These are phyloP conservation scores for Thermophis baileyi DNA, from an alignment of 2,113 vertebrate species.

Conservation along the genomic window DNA sequence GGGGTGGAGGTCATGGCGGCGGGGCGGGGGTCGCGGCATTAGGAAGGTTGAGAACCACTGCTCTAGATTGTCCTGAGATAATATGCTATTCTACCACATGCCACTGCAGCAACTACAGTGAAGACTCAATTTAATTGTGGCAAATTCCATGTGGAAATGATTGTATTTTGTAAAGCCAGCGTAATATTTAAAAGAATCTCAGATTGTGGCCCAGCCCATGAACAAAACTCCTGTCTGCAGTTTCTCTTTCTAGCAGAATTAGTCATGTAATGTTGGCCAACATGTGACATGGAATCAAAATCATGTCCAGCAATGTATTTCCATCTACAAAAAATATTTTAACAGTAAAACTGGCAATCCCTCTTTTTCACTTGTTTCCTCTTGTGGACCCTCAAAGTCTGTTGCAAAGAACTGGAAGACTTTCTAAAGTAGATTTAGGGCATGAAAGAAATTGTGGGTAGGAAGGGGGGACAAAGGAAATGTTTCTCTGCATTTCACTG, in stretches of 20 bases:
- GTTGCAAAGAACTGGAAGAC: neutral
- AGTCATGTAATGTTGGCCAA: neutral
- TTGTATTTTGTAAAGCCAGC: neutral
- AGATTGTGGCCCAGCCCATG: neutral
- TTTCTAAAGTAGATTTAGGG: neutral
- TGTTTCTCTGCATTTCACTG: neutral
- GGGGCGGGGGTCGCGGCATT: too few species aligned
- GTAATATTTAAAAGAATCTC: neutral
- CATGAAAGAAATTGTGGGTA: neutral
- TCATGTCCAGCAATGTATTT: neutral
- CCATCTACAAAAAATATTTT: neutral
- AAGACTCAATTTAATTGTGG: neutral
- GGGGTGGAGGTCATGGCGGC: too few species aligned
- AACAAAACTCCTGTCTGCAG: neutral
- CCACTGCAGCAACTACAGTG: neutral
- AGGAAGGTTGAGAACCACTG: too few species aligned
- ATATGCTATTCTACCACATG: neutral
- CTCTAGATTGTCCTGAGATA: neutral
- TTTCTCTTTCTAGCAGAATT: neutral
- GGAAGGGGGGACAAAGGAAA: neutral
- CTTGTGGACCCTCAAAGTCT: neutral
- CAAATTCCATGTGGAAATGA: neutral
- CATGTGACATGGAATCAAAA: neutral
- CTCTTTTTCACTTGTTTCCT: neutral
- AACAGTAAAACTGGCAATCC: neutral